Evolutionary conservation across 2,113 vertebrate species (phyloP).

Genomic region (Dicaeum eximium): DNA sequence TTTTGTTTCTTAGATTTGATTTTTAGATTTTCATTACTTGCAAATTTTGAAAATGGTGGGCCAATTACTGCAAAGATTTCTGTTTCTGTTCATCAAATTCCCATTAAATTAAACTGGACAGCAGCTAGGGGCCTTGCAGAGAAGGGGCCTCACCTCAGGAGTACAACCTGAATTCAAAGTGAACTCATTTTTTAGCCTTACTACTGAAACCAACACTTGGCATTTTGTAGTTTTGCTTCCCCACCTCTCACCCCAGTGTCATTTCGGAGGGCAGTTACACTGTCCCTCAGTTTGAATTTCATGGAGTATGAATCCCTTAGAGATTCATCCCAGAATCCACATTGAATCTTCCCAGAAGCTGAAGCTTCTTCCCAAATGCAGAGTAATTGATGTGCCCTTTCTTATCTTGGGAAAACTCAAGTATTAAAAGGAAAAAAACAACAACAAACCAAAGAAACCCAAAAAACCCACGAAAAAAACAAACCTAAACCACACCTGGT

Average conservation of each 20-base stretch:
- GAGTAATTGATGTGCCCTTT: slow-evolving; percentile 38
- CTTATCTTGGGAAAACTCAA: slow-evolving; percentile 1
- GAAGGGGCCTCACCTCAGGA: neutral
- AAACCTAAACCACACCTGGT: neutral
- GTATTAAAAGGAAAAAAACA: neutral
- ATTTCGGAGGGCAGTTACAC: neutral
- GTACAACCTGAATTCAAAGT: neutral
- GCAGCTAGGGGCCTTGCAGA: neutral
- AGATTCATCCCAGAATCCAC: neutral
- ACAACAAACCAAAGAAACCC: neutral
- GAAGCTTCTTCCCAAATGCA: neutral
- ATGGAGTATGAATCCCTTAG: neutral
- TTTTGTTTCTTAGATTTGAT: slow-evolving; percentile 46
- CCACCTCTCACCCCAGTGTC: neutral
- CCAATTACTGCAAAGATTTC: neutral
- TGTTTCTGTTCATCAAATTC: neutral
- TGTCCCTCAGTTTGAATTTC: neutral
- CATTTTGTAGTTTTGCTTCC: neutral
- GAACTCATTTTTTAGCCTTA: neutral
- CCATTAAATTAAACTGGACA: neutral
- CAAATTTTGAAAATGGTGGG: slow-evolving; percentile 25
- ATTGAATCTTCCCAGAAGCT: neutral
- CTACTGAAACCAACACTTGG: slow-evolving; percentile 60
- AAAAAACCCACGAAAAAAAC: neutral
- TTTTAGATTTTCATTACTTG: slow-evolving; percentile 47